Conservation (phyloP, 2,113 vertebrate species). For the Tyto alba region DNA sequence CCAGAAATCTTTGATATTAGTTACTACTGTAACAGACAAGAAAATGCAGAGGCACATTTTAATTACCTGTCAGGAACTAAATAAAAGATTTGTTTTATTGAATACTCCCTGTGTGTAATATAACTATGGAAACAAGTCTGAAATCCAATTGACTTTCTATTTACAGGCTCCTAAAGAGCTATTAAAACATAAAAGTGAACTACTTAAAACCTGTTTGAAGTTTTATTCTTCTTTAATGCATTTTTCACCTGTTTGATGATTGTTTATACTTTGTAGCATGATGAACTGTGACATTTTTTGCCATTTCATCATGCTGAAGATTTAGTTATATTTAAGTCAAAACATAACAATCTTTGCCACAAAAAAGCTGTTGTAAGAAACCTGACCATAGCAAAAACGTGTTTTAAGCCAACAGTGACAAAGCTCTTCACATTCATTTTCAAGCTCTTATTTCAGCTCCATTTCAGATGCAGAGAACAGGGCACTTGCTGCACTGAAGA, state of each 20-base stretch:
- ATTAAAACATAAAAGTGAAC: slow-evolving; percentile 61
- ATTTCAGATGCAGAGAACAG: not conserved
- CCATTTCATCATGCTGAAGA: not conserved
- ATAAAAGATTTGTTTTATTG: slow-evolving; percentile 78
- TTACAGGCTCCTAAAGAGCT: slow-evolving; percentile 73
- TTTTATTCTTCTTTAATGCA: slow-evolving; percentile 62
- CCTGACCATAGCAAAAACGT: not conserved
- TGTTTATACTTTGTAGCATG: slow-evolving; percentile 44
- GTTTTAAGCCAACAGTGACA: not conserved
- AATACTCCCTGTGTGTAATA: slow-evolving; percentile 73
- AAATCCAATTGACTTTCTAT: slow-evolving; percentile 73
- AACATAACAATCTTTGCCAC: not conserved
- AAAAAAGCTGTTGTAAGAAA: not conserved
- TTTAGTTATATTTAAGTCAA: slow-evolving; percentile 34
- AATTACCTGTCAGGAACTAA: slow-evolving; percentile 80
- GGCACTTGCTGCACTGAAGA: not conserved
- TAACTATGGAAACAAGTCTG: slow-evolving; percentile 74
- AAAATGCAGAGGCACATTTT: slow-evolving; percentile 68
- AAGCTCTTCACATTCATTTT: not conserved
- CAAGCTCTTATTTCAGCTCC: not conserved
- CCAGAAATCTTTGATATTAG: slow-evolving; percentile 51
- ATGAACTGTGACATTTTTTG: slow-evolving; percentile 57
- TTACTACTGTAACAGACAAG: slow-evolving; percentile 60
- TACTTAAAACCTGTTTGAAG: slow-evolving; percentile 65
- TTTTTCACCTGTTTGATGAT: slow-evolving; percentile 62